Percentiles rank a stretch among this genome's conserved stretches.
These are phyloP conservation scores for Danionella dracula DNA, from an alignment of 2,797 vertebrate species.

Conservation along the genomic window DNA sequence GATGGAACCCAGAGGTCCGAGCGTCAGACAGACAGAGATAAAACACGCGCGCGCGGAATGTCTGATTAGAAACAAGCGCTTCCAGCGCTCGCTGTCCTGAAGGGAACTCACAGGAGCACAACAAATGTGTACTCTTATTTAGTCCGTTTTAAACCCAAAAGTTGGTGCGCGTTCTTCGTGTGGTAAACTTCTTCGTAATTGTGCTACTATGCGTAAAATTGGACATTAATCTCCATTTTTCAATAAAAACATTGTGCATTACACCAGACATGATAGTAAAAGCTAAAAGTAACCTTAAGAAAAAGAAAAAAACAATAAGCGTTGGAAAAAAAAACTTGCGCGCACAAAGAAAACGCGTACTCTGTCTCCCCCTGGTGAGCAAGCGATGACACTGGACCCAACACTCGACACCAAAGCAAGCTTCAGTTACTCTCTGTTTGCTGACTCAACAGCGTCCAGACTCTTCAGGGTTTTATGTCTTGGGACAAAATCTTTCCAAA, in stretches of 20 bases:
- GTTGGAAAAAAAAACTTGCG: neutral
- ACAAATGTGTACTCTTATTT: no score
- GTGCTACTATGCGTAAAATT: no score
- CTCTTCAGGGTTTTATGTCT: neutral
- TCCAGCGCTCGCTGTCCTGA: neutral
- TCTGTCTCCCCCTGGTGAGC: slow-evolving; percentile 65
- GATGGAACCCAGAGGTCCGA: slow-evolving; percentile 43
- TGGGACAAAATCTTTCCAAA: slow-evolving; percentile 2
- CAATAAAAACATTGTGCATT: no score
- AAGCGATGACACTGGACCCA: no score
- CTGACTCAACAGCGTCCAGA: slow-evolving; percentile 29
- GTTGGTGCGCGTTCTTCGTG: no score
- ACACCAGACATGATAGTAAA: no score
- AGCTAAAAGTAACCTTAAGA: no score
- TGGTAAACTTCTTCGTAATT: no score
- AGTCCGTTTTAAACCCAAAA: no score
- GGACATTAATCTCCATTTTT: no score
- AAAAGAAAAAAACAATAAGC: no score
- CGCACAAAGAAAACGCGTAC: slow-evolving; percentile 26
- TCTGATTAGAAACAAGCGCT: slow-evolving; percentile 40
- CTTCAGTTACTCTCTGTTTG: neutral
- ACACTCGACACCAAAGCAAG: no score
- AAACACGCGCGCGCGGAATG: slow-evolving; percentile 46
- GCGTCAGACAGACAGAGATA: slow-evolving; percentile 48
- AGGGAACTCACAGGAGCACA: neutral